These are phyloP conservation scores for Dromas ardeola DNA, from an alignment of 2,113 vertebrate genomes.

Conservation along the genomic window DNA sequence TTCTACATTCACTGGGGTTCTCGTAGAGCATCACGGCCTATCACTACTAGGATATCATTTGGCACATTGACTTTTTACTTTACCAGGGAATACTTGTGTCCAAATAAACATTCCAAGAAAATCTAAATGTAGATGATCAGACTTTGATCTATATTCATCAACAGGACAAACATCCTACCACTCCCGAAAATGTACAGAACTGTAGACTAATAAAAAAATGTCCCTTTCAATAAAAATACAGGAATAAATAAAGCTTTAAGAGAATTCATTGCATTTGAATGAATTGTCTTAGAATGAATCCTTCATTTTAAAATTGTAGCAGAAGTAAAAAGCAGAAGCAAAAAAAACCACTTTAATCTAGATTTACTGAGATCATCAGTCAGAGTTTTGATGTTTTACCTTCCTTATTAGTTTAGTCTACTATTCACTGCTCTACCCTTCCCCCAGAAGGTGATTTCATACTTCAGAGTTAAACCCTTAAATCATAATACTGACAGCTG, in stretches of 20 bases:
- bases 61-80: background rate
- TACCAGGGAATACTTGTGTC: background rate
- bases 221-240: background rate
- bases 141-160: background rate
- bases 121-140: background rate
- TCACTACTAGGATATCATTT: background rate
- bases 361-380: background rate
- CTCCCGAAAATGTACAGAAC: background rate
- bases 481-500: background rate
- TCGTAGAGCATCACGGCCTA: background rate
- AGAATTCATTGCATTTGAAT: background rate
- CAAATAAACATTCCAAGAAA: background rate
- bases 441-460: background rate
- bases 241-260: background rate
- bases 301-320: background rate
- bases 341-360: background rate
- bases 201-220: background rate
- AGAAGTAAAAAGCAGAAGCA: background rate
- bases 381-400: background rate
- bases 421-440: background rate
- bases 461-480: background rate
- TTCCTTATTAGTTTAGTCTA: background rate
- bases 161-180: background rate
- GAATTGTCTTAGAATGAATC: background rate
- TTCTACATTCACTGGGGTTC: background rate